Conservation (phyloP, 2,113 vertebrate species). For the Gambusia affinis region DNA sequence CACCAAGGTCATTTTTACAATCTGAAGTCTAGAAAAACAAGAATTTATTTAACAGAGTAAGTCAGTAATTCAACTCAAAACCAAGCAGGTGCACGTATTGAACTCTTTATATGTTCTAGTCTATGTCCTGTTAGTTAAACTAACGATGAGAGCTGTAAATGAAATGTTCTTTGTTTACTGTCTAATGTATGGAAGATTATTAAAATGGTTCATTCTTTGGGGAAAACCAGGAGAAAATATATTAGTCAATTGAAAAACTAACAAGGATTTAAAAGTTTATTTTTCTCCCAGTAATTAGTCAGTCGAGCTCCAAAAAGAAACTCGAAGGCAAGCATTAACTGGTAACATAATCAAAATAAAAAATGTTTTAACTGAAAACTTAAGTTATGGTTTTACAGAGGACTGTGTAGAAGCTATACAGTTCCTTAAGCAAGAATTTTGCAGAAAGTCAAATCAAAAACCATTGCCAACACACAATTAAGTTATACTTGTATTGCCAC, state of each 20-base stretch:
- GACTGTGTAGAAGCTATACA: background rate
- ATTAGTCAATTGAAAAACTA: background rate
- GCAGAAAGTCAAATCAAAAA: background rate
- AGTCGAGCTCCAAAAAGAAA: background rate
- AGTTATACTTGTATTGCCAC: background rate
- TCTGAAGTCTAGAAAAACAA: slow-evolving; percentile 34
- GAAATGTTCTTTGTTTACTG: slow-evolving; percentile 71
- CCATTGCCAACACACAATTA: background rate
- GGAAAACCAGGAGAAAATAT: background rate
- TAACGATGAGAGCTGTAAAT: slow-evolving; percentile 68
- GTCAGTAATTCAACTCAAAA: background rate
- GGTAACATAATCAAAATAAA: background rate
- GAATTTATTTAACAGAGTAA: background rate
- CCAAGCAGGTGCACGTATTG: background rate
- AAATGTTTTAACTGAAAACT: background rate
- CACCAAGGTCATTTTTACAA: slow-evolving; percentile 26
- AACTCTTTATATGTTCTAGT: background rate
- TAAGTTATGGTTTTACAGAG: background rate
- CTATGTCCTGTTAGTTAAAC: slow-evolving; percentile 38
- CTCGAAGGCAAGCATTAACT: background rate
- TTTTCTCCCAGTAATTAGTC: slow-evolving; percentile 2
- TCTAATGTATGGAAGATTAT: slow-evolving; percentile 47
- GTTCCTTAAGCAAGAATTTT: background rate
- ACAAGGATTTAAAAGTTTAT: background rate
- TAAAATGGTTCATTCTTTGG: background rate